Conservation (phyloP, 2,113 vertebrate species). For the Hypanus sabinus region DNA sequence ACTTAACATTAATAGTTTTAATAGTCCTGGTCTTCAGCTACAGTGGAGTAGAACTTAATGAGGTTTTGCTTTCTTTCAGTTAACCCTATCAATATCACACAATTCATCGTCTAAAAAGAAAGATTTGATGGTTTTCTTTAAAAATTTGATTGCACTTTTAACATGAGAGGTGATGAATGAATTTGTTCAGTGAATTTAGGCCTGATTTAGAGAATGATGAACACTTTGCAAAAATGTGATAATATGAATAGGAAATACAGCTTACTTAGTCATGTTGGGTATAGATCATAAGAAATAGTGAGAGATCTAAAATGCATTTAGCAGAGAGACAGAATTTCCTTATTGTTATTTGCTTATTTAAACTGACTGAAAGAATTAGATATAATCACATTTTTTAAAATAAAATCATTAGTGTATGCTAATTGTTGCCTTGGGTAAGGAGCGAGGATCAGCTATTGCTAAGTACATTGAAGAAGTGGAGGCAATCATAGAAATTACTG, state of each 20-base stretch:
- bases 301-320: not conserved
- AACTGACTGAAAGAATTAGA: not conserved
- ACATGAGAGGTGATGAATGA: not conserved
- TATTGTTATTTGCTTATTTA: slow-evolving; percentile 14
- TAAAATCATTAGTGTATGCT: slow-evolving; percentile 36
- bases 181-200: not conserved
- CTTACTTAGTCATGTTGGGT: not conserved
- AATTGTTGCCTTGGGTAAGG: slow-evolving; percentile 34
- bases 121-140: not conserved
- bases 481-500: slow-evolving; percentile 36
- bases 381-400: slow-evolving; percentile 29
- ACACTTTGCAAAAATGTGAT: not conserved
- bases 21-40: not conserved
- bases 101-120: not conserved
- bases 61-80: not conserved
- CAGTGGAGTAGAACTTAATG: not conserved
- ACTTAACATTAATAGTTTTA: not conserved
- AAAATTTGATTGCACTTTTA: not conserved
- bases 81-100: not conserved
- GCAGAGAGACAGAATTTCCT: not conserved
- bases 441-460: slow-evolving; percentile 20
- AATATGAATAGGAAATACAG: slow-evolving; percentile 6
- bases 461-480: slow-evolving; percentile 37
- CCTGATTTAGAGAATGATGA: not conserved
- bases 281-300: slow-evolving; percentile 11